Conservation (phyloP, 2,888 invertebrate species). For the Eristalinus sepulchralis region DNA sequence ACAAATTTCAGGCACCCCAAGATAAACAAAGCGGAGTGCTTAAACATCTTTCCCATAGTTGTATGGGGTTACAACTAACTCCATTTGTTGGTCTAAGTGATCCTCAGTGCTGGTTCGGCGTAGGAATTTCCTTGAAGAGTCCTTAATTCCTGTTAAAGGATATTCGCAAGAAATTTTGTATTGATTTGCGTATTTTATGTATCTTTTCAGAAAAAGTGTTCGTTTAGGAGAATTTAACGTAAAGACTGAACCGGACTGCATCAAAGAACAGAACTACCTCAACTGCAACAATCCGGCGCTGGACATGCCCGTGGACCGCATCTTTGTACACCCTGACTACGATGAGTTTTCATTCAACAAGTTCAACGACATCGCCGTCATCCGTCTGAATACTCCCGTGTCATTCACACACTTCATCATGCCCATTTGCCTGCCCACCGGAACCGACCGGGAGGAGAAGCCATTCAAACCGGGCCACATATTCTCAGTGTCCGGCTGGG, state of each 20-base stretch:
- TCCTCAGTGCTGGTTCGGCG: too few species aligned
- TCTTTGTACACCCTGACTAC: slow-evolving; percentile 85
- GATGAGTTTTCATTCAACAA: slow-evolving; percentile 82
- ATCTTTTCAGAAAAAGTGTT: slow-evolving; percentile 79
- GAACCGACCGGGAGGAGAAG: slow-evolving; percentile 74
- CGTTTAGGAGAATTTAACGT: slow-evolving; percentile 87
- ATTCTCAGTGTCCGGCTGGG: slow-evolving; percentile 85
- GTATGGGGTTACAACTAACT: too few species aligned
- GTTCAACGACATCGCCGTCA: slow-evolving; percentile 84
- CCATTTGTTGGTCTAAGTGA: too few species aligned
- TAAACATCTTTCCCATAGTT: too few species aligned
- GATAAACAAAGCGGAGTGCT: too few species aligned
- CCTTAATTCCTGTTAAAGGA: too few species aligned
- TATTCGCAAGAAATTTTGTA: neutral
- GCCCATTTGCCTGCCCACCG: slow-evolving; percentile 83
- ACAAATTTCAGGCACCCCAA: too few species aligned
- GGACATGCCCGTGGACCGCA: slow-evolving; percentile 84
- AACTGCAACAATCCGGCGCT: slow-evolving; percentile 85
- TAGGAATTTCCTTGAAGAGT: too few species aligned
- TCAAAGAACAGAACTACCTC: slow-evolving; percentile 78
- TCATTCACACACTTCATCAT: slow-evolving; percentile 82
- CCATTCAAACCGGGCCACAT: slow-evolving; percentile 81
- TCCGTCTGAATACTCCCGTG: slow-evolving; percentile 76
- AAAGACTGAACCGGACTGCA: slow-evolving; percentile 84
- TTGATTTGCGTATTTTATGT: neutral